Evolutionary conservation across 2,888 invertebrate species (phyloP), one percentile per base, ranked within the genome.

Genomic region (Lysandra bellargus): DNA sequence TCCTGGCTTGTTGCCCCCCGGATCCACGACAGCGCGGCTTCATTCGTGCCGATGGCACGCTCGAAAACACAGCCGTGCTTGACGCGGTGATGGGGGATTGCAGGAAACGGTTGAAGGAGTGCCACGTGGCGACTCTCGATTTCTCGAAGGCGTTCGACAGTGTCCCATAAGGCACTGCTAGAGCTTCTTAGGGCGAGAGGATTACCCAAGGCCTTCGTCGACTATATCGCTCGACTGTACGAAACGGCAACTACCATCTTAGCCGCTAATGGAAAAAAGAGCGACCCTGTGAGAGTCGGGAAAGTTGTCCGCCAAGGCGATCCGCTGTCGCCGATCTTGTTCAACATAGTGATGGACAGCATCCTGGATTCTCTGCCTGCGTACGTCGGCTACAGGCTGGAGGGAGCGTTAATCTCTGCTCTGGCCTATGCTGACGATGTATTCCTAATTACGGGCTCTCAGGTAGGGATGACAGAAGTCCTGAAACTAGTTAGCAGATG

Each of bases 111-210:
- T 78, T 83, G 78, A 79, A 84, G 23, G 85, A 86, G 61, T 84
- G 91, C 81, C 90, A 90, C 81, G 83, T 89, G 78, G 88, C 86
- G 78, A 86, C 88, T 69, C 83, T 93, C 40, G 92, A 93, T 82
- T 87, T 92, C 49, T 85, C 88, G 17, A 92, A 92, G 83, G 92
- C 91, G 4, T 92, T 90, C 82, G 91, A 91, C 84, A 0, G 84
- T 88, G 79, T 85, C 86, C 30, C 87, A 88, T 78, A 61, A 80
- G 30, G 87, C 86, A 1, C 82, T 90, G 1, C 78, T 82, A 57
- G 83, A 82, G 2, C 84, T 88, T 74, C 84, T 93, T 79, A 81
- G 84, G 37, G 80, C 80, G 5, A 83, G 85, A 60, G 90, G 88
- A 5, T 80, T 90, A 40, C 90, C 89, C 2, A 72, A 44, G 33